These are phyloP conservation scores for Machimus rusticus DNA, from an alignment of 2,888 invertebrate species.

Conservation along the genomic window DNA sequence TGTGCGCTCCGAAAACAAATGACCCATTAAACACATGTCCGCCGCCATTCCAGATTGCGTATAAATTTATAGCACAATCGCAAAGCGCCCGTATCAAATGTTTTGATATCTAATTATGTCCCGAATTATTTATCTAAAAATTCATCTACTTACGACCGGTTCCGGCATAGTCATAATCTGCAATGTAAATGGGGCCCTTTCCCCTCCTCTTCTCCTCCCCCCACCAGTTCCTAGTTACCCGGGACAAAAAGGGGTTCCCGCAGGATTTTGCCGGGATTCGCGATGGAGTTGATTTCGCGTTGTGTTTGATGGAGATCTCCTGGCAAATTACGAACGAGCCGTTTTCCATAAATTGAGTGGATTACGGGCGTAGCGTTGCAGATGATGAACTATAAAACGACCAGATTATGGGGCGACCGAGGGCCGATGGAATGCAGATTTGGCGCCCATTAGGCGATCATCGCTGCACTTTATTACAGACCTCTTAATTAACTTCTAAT, in stretches of 20 bases:
- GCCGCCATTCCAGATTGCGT: constrained; percentile 31
- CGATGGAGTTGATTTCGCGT: constrained; percentile 13
- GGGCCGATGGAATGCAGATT: background rate
- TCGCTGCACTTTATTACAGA: background rate
- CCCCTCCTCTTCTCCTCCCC: background rate
- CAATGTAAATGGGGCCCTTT: background rate
- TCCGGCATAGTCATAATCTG: background rate
- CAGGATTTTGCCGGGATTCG: background rate
- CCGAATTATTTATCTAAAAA: constrained; percentile 36
- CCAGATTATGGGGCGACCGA: background rate
- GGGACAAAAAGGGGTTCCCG: background rate
- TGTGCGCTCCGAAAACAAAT: constrained; percentile 41
- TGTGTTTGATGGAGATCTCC: constrained; percentile 4
- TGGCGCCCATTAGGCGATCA: background rate
- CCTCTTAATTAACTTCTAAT: background rate
- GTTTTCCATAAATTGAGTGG: constrained; percentile 27
- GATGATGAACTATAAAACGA: constrained; percentile 24
- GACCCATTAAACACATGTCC: constrained; percentile 43
- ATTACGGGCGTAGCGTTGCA: constrained; percentile 2
- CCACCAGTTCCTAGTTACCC: background rate
- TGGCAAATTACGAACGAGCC: background rate
- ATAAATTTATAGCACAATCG: constrained; percentile 37
- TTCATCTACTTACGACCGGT: constrained; percentile 6
- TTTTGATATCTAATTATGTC: constrained; percentile 38
- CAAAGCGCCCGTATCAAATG: constrained; percentile 35